Percentiles rank a stretch among this genome's conserved stretches.
Evolutionary conservation across 2,888 invertebrate genomes (phyloP).

Genomic region (Eumerus sabulonum): DNA sequence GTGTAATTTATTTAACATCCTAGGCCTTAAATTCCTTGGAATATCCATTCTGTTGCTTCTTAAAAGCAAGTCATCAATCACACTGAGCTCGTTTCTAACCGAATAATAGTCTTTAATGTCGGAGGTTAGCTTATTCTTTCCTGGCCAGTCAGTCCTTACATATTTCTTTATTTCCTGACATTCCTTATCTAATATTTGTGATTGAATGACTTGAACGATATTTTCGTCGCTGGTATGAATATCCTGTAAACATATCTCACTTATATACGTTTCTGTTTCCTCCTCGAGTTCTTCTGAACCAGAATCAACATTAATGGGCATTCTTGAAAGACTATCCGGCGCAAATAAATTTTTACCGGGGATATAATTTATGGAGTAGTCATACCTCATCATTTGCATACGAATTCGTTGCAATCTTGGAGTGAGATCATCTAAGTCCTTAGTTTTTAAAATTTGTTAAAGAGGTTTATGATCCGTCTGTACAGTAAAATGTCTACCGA

Average conservation of each 20-base stretch:
- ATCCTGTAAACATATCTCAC: slow-evolving; percentile 11
- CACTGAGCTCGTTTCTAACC: slow-evolving; percentile 14
- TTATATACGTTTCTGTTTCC: slow-evolving; percentile 14
- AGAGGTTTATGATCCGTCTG: slow-evolving; percentile 23
- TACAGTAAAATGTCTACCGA: slow-evolving; percentile 19
- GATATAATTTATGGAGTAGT: slow-evolving; percentile 12
- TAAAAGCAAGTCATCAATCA: slow-evolving; percentile 10
- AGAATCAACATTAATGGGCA: slow-evolving; percentile 4
- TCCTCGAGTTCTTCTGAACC: slow-evolving; percentile 16
- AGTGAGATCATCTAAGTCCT: slow-evolving; percentile 14
- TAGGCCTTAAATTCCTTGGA: too few species aligned
- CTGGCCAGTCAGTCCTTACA: neutral
- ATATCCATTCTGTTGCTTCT: too few species aligned
- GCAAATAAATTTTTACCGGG: slow-evolving; percentile 18
- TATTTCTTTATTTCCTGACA: slow-evolving; percentile 8
- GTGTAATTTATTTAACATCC: slow-evolving; percentile 10
- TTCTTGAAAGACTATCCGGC: slow-evolving; percentile 24
- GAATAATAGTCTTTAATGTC: slow-evolving; percentile 12
- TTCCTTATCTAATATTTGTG: slow-evolving; percentile 5
- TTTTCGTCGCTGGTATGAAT: slow-evolving; percentile 15
- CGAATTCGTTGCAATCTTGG: slow-evolving; percentile 15
- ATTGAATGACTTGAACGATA: slow-evolving; percentile 16
- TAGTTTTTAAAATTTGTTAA: slow-evolving; percentile 11
- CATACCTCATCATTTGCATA: slow-evolving; percentile 19
- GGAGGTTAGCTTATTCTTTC: neutral